phyloP scores from a whole-genome alignment of 2,113 vertebrate species.

The Pangasianodon hypophthalmus region DNA sequence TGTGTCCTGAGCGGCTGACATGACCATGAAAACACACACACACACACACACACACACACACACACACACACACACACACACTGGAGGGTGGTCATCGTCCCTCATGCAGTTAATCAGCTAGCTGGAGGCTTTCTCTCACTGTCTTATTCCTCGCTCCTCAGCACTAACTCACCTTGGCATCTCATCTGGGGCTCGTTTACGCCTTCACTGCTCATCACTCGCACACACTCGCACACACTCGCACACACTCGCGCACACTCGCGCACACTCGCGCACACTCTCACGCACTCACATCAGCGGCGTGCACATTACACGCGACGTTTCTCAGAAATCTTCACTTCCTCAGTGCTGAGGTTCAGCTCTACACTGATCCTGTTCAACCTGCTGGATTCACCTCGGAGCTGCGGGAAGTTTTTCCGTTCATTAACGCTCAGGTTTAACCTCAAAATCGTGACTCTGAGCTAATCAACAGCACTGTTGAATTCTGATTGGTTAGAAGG shows the following conservation, averaged over 20 bases:
- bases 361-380: neutral
- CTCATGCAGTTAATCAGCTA: slow-evolving; percentile 9
- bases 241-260: neutral
- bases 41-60: neutral
- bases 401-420: neutral
- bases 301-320: neutral
- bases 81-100: neutral
- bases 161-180: slow-evolving; percentile 75
- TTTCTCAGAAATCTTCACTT: neutral
- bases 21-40: neutral
- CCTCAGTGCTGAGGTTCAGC: neutral
- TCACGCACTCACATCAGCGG: too few relatives aligned
- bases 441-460: neutral
- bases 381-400: neutral
- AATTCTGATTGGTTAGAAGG: neutral
- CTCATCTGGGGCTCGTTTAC: slow-evolving; percentile 77
- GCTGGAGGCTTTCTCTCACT: slow-evolving; percentile 14
- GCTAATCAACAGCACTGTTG: neutral
- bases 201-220: slow-evolving; percentile 31
- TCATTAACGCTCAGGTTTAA: neutral
- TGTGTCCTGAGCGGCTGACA: slow-evolving; percentile 57
- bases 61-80: neutral
- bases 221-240: neutral
- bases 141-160: slow-evolving; percentile 69
- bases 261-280: neutral